Evolutionary conservation across 2,797 vertebrate genomes (phyloP), one percentile per base, ranked within the genome.

Genomic region (Eulemur coronatus): DNA sequence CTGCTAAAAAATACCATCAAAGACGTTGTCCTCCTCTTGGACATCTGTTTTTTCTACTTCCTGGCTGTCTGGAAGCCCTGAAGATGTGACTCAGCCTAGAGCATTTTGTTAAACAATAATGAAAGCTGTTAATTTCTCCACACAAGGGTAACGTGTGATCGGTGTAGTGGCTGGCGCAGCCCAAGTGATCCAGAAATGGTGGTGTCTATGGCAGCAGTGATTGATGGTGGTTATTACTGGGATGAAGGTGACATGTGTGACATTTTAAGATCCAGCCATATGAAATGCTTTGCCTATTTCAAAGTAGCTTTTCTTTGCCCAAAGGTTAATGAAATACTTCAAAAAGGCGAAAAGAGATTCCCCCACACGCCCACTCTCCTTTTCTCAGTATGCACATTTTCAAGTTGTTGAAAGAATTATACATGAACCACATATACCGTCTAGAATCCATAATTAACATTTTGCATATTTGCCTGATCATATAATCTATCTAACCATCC

Each of bases 281-380:
- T 33, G 75, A 78, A 43, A 67, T 22, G 33, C 15, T 93, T 81
- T 73, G 13, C 43, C 59, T 79, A 57, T 73, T 94, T 84, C 55
- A 9, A 73, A 81, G 76, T 61, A 76, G 41, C 55, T 92, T 78
- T 90, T 88, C 55, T 95, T 86, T 63, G 67, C 50, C 38, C 85
- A 84, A 55, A 55, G 20, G 30, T 94, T 89, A 93, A 72, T 52
- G 41, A 84, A 93, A 55, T 95, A 70, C 22, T 78, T 89, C 41
- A 26, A 38, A 96, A 91, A 73, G 67, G 33, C 11, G 78, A 70
- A 94, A 94, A 72, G 24, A 91, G 18, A 72, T 88, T 91, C 15
- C 24, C 6, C 12, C 79, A 5, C 5, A 35, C 38, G 12, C 43
- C 26, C 6, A 28, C 13, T 41, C 4, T 38, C 3, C 18, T 59